Percentiles rank a stretch among this genome's conserved stretches.
phyloP scores from a whole-genome alignment of 2,888 invertebrate species.

The Acanthoscelides obtectus region DNA sequence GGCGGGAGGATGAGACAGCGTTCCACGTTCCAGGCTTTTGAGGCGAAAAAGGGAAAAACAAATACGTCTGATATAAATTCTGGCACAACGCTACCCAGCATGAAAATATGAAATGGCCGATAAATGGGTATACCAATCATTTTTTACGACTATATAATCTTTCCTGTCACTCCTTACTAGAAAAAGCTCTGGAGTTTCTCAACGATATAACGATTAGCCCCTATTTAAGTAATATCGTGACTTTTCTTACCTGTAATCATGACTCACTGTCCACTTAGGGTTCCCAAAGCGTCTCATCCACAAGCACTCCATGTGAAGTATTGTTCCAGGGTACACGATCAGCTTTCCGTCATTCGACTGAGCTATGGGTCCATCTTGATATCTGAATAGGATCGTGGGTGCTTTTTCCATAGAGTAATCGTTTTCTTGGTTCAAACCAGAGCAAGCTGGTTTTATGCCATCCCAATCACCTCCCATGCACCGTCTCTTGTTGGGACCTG shows the following conservation, averaged over 20 bases:
- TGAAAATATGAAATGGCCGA: no score
- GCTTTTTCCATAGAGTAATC: slow-evolving; percentile 86
- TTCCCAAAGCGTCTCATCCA: slow-evolving; percentile 84
- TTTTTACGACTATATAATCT: no score
- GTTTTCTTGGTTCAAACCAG: slow-evolving; percentile 79
- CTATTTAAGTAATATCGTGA: neutral
- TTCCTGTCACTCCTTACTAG: no score
- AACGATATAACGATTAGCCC: no score
- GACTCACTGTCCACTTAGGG: slow-evolving; percentile 78
- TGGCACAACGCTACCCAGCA: no score
- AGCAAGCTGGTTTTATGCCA: slow-evolving; percentile 71
- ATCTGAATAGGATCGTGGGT: slow-evolving; percentile 78
- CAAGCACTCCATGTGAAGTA: slow-evolving; percentile 82
- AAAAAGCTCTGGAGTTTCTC: no score
- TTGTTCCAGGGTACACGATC: slow-evolving; percentile 80
- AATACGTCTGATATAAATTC: no score
- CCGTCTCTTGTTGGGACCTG: slow-evolving; percentile 63
- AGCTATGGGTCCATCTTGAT: slow-evolving; percentile 78
- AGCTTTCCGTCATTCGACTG: slow-evolving; percentile 82
- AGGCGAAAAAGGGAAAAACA: no score
- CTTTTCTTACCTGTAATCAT: slow-evolving; percentile 53
- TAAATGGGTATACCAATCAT: no score
- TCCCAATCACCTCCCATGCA: slow-evolving; percentile 81
- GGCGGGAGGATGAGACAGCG: no score
- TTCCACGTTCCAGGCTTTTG: no score